These are phyloP conservation scores for Empidonax alnorum DNA, from an alignment of 2,113 vertebrate species.

Conservation along the genomic window DNA sequence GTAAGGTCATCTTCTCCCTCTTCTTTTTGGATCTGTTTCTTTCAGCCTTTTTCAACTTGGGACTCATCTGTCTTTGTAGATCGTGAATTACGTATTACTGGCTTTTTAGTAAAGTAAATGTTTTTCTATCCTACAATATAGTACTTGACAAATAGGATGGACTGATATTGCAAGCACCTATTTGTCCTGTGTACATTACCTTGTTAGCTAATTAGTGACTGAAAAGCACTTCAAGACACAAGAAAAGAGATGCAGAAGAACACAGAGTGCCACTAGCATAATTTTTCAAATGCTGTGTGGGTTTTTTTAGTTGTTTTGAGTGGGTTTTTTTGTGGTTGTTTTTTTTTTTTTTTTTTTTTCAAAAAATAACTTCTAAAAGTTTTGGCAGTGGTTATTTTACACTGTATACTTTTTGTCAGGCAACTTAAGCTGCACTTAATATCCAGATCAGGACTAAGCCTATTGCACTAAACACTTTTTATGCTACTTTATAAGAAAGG, in stretches of 20 bases:
- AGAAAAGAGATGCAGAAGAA: background rate
- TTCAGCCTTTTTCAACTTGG: background rate
- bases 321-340: background rate
- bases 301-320: background rate
- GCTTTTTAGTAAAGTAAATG: background rate
- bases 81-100: background rate
- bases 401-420: background rate
- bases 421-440: slow-evolving; percentile 19
- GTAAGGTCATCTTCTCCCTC: background rate
- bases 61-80: background rate
- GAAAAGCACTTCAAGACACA: background rate
- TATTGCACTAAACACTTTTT: slow-evolving; percentile 25
- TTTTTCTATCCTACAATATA: background rate
- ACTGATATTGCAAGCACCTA: background rate
- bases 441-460: slow-evolving; percentile 38
- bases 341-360: background rate
- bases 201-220: background rate
- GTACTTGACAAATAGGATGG: background rate
- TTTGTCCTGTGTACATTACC: background rate
- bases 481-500: slow-evolving; percentile 14
- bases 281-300: background rate
- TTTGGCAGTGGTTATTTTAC: slow-evolving; percentile 14
- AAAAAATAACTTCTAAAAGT: background rate
- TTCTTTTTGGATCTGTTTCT: background rate
- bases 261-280: background rate